Evolutionary conservation across 2,797 vertebrate species (phyloP).

Genomic region (Ara ararauna): DNA sequence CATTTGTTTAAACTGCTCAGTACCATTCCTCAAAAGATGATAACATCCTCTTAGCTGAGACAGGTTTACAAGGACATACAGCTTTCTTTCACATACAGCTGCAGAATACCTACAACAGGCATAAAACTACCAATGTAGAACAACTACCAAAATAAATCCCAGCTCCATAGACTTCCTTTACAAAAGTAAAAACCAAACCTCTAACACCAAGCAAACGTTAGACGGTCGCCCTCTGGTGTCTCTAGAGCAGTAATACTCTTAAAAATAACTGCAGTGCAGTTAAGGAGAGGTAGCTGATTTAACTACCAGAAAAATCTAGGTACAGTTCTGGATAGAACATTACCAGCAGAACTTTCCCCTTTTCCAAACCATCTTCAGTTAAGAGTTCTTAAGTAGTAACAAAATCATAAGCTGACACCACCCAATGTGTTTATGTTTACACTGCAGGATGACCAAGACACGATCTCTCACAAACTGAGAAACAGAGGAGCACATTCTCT

Average conservation of each 20-base stretch:
- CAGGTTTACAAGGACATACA: background rate
- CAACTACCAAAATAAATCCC: background rate
- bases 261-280: background rate
- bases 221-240: background rate
- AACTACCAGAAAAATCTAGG: background rate
- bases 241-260: slow-evolving; percentile 19
- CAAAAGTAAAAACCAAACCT: background rate
- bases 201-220: background rate
- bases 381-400: background rate
- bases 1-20: background rate
- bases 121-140: background rate
- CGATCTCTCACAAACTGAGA: background rate
- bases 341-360: background rate
- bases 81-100: background rate
- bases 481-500: background rate
- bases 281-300: background rate
- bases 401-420: background rate
- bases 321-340: background rate
- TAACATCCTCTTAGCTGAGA: background rate
- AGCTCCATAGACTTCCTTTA: background rate
- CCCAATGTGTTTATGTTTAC: background rate
- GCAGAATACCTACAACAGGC: background rate
- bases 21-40: background rate
- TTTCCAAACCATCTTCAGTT: background rate
- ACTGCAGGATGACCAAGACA: background rate